Evolutionary conservation across 2,113 vertebrate genomes (phyloP).

Genomic region (Nettapus auritus): DNA sequence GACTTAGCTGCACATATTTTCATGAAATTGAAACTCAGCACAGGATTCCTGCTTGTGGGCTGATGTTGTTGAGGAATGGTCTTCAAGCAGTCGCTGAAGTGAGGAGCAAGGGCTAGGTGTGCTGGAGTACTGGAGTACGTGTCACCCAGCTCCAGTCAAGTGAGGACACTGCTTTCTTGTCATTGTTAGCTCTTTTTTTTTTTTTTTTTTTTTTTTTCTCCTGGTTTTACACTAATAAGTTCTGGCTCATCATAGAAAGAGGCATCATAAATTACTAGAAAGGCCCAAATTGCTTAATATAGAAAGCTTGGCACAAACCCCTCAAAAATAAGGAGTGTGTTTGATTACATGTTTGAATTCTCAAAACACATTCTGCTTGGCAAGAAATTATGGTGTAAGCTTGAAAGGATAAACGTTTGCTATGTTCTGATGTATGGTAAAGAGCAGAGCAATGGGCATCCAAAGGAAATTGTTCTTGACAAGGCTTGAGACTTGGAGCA

Average conservation of each 20-base stretch:
- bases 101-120: background rate
- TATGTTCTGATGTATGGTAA: background rate
- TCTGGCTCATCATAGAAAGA: background rate
- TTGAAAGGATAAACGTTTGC: background rate
- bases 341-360: background rate
- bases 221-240: background rate
- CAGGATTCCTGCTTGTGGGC: background rate
- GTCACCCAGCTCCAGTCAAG: background rate
- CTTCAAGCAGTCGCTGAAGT: background rate
- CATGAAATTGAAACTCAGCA: background rate
- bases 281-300: background rate
- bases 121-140: accelerated
- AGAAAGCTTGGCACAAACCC: background rate
- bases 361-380: background rate
- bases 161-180: background rate
- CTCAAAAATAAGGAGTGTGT: background rate
- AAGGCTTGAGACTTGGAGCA: background rate
- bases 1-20: background rate
- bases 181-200: background rate
- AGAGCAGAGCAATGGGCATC: background rate
- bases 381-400: background rate
- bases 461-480: background rate
- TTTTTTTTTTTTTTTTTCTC: background rate
- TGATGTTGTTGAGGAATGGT: background rate
- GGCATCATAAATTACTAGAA: background rate